A percentile compares a stretch with the other conserved stretches of the same genome.
Evolutionary conservation across 64 coral and sea anemone genomes (phyloP).

Genomic region (Hydrozoanthus tunicans): DNA sequence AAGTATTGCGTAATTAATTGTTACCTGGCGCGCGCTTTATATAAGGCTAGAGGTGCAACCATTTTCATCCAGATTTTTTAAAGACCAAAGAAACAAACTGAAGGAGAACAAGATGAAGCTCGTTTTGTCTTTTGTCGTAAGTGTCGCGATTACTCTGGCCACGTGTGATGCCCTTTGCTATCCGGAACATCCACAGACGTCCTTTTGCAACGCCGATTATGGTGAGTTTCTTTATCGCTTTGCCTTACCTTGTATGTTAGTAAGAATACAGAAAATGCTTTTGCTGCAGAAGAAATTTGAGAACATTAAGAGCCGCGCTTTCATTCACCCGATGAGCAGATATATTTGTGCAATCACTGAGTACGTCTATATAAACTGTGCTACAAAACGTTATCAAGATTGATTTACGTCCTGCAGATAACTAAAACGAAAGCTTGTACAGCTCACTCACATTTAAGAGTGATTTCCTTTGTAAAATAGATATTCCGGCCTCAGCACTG

Average conservation of each 20-base stretch:
- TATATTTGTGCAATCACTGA: too few relatives aligned
- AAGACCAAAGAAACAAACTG: background rate
- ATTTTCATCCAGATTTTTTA: background rate
- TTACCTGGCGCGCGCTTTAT: background rate
- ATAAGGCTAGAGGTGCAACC: background rate
- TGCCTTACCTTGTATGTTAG: background rate
- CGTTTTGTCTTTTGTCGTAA: background rate
- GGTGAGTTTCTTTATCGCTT: slow-evolving; percentile 33
- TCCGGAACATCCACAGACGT: slow-evolving; percentile 65
- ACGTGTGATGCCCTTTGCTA: slow-evolving; percentile 35
- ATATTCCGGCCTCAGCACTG: too few relatives aligned
- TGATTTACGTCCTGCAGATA: too few relatives aligned
- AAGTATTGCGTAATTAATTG: background rate
- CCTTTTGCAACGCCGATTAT: slow-evolving; percentile 66
- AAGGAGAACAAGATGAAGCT: background rate
- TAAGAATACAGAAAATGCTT: too few relatives aligned
- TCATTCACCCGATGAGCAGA: too few relatives aligned
- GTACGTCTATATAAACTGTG: too few relatives aligned
- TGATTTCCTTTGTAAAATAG: too few relatives aligned
- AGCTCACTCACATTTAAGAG: too few relatives aligned
- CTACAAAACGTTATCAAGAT: too few relatives aligned
- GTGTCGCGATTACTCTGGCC: background rate
- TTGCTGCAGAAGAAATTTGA: too few relatives aligned
- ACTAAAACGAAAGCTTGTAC: too few relatives aligned
- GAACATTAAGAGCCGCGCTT: too few relatives aligned